Percentiles rank a stretch among this genome's conserved stretches.
phyloP scores from a whole-genome alignment of 2,113 vertebrate genomes.

The Cranoglanis bouderius region DNA sequence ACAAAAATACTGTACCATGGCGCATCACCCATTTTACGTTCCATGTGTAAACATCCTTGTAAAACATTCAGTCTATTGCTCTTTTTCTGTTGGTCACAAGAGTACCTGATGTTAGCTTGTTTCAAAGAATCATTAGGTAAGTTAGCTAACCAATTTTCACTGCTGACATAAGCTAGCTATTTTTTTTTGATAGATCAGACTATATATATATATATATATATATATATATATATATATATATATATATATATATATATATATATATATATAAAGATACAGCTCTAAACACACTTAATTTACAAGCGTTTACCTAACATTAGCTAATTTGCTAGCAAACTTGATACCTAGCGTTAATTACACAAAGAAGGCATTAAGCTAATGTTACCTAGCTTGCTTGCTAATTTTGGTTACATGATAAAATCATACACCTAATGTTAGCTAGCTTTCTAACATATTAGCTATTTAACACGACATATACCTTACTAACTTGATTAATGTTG shows the following conservation, averaged over 20 bases:
- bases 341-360: background rate
- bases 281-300: background rate
- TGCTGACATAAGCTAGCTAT: background rate
- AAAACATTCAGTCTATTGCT: background rate
- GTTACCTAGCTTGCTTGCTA: background rate
- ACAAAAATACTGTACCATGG: background rate
- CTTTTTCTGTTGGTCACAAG: background rate
- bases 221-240: too few species aligned
- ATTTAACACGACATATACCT: background rate
- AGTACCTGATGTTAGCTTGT: background rate
- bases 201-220: background rate
- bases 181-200: background rate
- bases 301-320: background rate
- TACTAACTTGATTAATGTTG: background rate
- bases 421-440: background rate
- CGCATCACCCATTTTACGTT: background rate
- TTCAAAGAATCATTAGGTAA: background rate
- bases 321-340: background rate
- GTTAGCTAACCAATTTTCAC: background rate
- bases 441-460: background rate
- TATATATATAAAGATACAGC: background rate
- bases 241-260: too few species aligned
- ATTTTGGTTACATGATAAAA: background rate
- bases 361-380: background rate
- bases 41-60: background rate